Evolutionary conservation across 2,797 vertebrate species (phyloP), one percentile per base, ranked within the genome.

Genomic region (Bradypodion pumilum): DNA sequence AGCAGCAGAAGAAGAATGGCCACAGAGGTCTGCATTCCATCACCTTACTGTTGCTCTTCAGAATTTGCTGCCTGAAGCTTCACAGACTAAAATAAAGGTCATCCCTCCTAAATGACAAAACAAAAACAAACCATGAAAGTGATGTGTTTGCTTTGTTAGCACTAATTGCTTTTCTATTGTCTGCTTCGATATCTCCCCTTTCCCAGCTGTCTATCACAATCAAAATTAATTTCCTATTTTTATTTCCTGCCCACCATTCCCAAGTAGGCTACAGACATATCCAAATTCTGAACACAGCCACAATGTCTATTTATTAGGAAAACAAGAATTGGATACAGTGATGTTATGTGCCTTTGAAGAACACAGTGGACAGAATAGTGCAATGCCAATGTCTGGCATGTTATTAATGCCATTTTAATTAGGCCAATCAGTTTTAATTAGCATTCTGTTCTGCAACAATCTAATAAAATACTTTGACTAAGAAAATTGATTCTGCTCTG

Each of bases 351-450:
- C 40, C 83, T 88, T 81, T 2, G 32, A 52, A 86, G 89, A 74
- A 56, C 16, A 10, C 80, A 85, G 21, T 1, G 29, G 78, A 35
- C 84, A 32, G 73, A 85, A 77, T 0, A 1, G 69, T 90, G 85
- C 52, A 92, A 85, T 93, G 81, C 84, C 84, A 83, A 75, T 91
- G 74, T 73, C 89, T 92, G 83, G 86, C 83, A 81, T 85, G 88
- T 92, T 96, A 95, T 92, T 91, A 94, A 95, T 92, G 92, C 84
- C 87, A 89, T 91, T 95, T 88, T 96, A 94, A 96, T 96, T 96
- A 95, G 93, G 86, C 89, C 62, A 83, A 95, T 96, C 94, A 86
- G 89, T 96, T 96, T 92, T 96, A 95, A 97, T 97, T 96, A 96
- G 91, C 85, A 88, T 82, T 78, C 90, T 93, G 92, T 89, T 91